Conservation (phyloP, 2,113 vertebrate species). For the Nymphicus hollandicus region DNA sequence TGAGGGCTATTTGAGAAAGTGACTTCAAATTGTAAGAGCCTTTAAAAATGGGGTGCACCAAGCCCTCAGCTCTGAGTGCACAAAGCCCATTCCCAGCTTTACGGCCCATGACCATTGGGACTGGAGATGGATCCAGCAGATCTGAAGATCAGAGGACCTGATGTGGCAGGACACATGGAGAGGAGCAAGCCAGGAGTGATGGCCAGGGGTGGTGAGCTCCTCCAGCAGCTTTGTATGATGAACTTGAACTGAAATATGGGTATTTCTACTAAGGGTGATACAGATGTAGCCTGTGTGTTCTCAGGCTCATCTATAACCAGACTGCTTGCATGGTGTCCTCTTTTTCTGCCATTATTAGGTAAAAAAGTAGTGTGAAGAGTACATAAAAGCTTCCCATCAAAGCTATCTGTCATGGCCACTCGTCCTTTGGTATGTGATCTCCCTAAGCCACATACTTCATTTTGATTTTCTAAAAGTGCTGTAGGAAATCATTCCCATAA, state of each 20-base stretch:
- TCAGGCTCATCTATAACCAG: neutral
- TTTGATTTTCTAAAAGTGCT: neutral
- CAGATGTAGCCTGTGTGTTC: neutral
- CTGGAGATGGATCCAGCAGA: neutral
- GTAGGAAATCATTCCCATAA: neutral
- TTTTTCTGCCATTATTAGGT: neutral
- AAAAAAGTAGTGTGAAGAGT: neutral
- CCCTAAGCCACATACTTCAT: neutral
- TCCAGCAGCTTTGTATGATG: neutral
- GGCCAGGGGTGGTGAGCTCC: neutral
- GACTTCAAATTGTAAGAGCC: neutral
- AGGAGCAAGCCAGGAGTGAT: neutral
- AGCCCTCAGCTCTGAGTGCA: neutral
- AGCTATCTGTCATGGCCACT: neutral
- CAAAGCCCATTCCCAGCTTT: neutral
- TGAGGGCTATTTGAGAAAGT: neutral
- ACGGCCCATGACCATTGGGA: fast-evolving
- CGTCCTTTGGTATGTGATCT: neutral
- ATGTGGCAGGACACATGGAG: neutral
- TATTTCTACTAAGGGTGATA: neutral
- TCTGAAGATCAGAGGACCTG: neutral
- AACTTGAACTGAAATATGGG: neutral
- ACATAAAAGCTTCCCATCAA: neutral
- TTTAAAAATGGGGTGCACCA: neutral
- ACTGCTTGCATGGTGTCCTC: neutral